phyloP scores from a whole-genome alignment of 2,797 vertebrate genomes.

The Ciconia nigra region DNA sequence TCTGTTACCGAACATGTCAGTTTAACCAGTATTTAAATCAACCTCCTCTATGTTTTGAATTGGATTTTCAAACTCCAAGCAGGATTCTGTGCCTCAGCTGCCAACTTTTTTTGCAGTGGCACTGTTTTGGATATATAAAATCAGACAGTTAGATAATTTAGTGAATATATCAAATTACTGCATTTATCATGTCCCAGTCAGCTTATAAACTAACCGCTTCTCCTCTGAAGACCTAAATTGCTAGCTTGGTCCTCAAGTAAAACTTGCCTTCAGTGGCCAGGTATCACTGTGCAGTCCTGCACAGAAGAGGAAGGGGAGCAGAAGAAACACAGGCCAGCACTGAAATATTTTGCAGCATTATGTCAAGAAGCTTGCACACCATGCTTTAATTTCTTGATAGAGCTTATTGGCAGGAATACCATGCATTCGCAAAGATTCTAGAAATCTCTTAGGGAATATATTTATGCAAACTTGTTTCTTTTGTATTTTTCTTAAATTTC shows the following conservation, averaged over 20 bases:
- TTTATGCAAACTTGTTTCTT: background rate
- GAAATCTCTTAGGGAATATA: background rate
- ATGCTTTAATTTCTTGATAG: background rate
- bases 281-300: background rate
- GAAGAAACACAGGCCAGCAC: background rate
- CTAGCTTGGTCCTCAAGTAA: background rate
- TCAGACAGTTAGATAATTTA: background rate
- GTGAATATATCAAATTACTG: background rate
- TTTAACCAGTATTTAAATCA: constrained; percentile 1
- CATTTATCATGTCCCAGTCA: background rate
- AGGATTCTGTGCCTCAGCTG: background rate
- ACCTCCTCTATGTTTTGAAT: background rate
- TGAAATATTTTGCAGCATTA: background rate
- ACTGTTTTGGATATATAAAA: background rate
- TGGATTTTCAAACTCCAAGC: background rate
- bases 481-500: background rate
- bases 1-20: background rate
- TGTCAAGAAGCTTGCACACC: background rate
- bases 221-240: background rate
- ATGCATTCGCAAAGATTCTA: background rate
- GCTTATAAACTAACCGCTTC: background rate
- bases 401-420: background rate
- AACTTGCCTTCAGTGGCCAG: background rate
- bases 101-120: background rate
- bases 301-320: background rate